phyloP scores from a whole-genome alignment of 2,888 invertebrate species.

The Carcina quercana region DNA sequence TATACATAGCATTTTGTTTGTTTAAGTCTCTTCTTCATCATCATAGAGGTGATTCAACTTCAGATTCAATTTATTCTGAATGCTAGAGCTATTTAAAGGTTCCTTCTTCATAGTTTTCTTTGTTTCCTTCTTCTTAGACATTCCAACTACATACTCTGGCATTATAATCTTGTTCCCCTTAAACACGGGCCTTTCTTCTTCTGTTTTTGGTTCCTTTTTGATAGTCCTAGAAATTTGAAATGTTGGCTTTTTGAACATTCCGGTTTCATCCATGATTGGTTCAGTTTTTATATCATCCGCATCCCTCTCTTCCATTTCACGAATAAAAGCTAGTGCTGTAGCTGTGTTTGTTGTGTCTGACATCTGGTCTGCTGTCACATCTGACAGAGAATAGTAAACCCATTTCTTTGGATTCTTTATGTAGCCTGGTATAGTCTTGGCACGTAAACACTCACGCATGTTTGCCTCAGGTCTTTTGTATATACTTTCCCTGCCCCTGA shows the following conservation, averaged over 20 bases:
- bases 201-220: constrained; percentile 26
- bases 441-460: constrained; percentile 71
- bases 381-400: constrained; percentile 85
- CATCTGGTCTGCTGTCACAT: constrained; percentile 84
- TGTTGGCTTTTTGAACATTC: constrained; percentile 55
- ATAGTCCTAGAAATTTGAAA: constrained; percentile 48
- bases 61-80: constrained; percentile 38
- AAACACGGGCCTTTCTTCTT: constrained; percentile 59
- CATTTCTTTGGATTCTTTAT: constrained; percentile 87
- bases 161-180: constrained; percentile 82
- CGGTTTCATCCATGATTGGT: constrained; percentile 34
- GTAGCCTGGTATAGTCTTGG: constrained; percentile 54
- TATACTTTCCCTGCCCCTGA: constrained; percentile 83
- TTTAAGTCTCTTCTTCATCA: constrained; percentile 50
- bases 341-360: constrained; percentile 85
- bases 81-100: constrained; percentile 9
- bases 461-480: constrained; percentile 84
- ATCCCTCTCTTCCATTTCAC: constrained; percentile 76
- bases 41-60: constrained; percentile 65
- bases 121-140: constrained; percentile 68
- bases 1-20: too few species aligned
- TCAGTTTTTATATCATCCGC: constrained; percentile 31
- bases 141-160: constrained; percentile 89
- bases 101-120: constrained; percentile 31
- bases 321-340: constrained; percentile 85